A percentile compares a stretch with the other conserved stretches of the same genome.
phyloP scores from a whole-genome alignment of 2,888 invertebrate species.

The Morinoia aosen region DNA sequence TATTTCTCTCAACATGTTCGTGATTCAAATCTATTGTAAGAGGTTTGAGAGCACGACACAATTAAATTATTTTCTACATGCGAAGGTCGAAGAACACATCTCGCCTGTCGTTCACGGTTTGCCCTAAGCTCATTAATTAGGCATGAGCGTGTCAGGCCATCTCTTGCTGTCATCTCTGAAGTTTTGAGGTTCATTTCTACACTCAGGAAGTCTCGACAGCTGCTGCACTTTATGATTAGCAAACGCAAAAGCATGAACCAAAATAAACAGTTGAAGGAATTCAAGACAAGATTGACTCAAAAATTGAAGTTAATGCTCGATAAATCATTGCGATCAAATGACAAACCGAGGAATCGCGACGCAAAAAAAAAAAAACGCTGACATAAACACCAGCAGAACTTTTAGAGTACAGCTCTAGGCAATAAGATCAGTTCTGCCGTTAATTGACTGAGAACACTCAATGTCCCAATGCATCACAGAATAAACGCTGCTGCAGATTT shows the following conservation, averaged over 20 bases:
- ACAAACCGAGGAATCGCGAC: not conserved
- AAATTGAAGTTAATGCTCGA: not conserved
- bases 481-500: not conserved
- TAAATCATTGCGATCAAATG: not conserved
- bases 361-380: not conserved
- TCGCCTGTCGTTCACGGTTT: not conserved
- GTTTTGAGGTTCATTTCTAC: not conserved
- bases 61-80: not conserved
- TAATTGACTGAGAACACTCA: not conserved
- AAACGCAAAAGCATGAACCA: not conserved
- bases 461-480: not conserved
- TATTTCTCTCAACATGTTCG: not conserved
- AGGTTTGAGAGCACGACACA: not conserved
- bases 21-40: not conserved
- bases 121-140: not conserved
- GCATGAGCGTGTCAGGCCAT: not conserved
- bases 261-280: not conserved
- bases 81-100: not conserved
- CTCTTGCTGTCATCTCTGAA: not conserved
- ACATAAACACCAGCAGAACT: not conserved
- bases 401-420: not conserved
- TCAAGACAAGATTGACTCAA: not conserved
- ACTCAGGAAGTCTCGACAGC: not conserved
- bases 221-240: not conserved
- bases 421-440: not conserved